Evolutionary conservation across 64 coral and sea anemone species (phyloP).

Genomic region (Pachyseris speciosa): DNA sequence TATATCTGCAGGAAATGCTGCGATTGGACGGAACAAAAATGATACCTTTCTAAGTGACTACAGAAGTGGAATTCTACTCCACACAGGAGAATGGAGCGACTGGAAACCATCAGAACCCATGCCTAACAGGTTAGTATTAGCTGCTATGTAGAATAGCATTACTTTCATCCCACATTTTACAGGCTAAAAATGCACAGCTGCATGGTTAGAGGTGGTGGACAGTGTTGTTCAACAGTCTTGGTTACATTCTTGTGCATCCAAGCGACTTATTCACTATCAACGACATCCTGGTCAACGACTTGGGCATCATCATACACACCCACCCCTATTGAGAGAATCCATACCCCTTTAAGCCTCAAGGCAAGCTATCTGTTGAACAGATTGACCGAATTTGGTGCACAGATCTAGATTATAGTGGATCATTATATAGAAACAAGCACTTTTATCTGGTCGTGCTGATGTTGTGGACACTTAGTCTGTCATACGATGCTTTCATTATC

Average conservation of each 20-base stretch:
- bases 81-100: slow-evolving; percentile 92
- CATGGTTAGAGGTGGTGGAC: too few species aligned
- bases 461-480: too few species aligned
- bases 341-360: slow-evolving; percentile 89
- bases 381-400: slow-evolving; percentile 48
- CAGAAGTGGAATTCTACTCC: slow-evolving; percentile 87
- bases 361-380: slow-evolving; percentile 86
- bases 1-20: slow-evolving; percentile 78
- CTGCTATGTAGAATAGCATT: not conserved
- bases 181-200: too few species aligned
- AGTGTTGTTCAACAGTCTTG: slow-evolving; percentile 58
- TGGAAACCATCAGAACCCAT: slow-evolving; percentile 85
- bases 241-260: slow-evolving; percentile 92
- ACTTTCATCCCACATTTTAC: too few species aligned
- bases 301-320: slow-evolving; percentile 66
- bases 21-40: slow-evolving; percentile 84
- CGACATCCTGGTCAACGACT: slow-evolving; percentile 64
- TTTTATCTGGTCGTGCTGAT: too few species aligned
- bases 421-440: too few species aligned
- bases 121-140: slow-evolving; percentile 83
- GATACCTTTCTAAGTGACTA: slow-evolving; percentile 90
- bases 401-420: too few species aligned
- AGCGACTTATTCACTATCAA: slow-evolving; percentile 63
- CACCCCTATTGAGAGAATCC: slow-evolving; percentile 79
- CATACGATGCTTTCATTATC: too few species aligned